Percentiles rank a stretch among this genome's conserved stretches.
These are phyloP conservation scores for Drosophila borborema DNA, from an alignment of 2,888 invertebrate species.

Conservation along the genomic window DNA sequence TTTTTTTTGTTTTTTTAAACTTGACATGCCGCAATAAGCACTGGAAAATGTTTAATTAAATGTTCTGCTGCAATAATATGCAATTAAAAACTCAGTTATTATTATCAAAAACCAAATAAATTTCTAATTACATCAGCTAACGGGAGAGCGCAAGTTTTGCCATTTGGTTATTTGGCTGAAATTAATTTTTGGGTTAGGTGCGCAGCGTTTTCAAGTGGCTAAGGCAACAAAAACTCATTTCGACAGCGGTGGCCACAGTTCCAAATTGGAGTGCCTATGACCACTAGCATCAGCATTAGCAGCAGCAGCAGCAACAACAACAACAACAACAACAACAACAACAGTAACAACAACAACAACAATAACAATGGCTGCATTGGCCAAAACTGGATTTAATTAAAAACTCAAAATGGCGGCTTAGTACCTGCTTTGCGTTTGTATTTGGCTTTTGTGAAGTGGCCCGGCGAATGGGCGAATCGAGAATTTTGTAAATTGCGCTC, in stretches of 20 bases:
- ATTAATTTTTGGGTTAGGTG: slow-evolving; percentile 61
- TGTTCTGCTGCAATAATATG: slow-evolving; percentile 49
- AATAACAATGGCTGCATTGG: slow-evolving; percentile 51
- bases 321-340: slow-evolving; percentile 33
- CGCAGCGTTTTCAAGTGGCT: slow-evolving; percentile 48
- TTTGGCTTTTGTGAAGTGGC: slow-evolving; percentile 30
- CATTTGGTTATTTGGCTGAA: slow-evolving; percentile 57
- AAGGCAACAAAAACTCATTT: slow-evolving; percentile 62
- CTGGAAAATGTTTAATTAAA: slow-evolving; percentile 52
- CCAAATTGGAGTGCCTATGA: slow-evolving; percentile 58
- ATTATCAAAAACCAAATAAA: slow-evolving; percentile 71
- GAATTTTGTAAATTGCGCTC: slow-evolving; percentile 72
- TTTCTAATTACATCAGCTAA: slow-evolving; percentile 68
- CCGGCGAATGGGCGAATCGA: slow-evolving; percentile 40
- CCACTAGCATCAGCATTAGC: slow-evolving; percentile 38
- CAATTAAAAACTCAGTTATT: slow-evolving; percentile 72
- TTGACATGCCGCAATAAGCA: slow-evolving; percentile 22
- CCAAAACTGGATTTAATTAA: slow-evolving; percentile 70
- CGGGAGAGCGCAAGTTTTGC: slow-evolving; percentile 24
- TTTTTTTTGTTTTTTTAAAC: background rate
- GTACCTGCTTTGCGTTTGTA: slow-evolving; percentile 53
- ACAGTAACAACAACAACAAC: slow-evolving; percentile 26
- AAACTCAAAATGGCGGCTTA: slow-evolving; percentile 62
- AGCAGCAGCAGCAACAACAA: slow-evolving; percentile 16
- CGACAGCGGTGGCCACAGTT: slow-evolving; percentile 42